Evolutionary conservation across 2,113 vertebrate genomes (phyloP).

Genomic region (Solea senegalensis): DNA sequence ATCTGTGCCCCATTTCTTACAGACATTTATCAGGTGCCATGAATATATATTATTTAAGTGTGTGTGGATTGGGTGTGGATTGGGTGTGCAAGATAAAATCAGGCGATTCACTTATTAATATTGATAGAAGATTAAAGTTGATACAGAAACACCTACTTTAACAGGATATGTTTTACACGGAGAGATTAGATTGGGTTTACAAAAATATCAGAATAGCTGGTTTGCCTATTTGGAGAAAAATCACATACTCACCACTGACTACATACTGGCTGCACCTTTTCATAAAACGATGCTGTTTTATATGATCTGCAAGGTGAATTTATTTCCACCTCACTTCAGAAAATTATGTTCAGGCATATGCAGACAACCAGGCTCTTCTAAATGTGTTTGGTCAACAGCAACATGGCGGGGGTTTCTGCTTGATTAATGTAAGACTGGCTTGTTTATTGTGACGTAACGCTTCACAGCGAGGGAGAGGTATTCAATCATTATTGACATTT

Average conservation of each 20-base stretch:
- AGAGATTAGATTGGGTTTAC: neutral
- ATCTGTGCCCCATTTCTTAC: neutral
- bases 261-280: neutral
- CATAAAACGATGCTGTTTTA: neutral
- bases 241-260: neutral
- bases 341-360: slow-evolving; percentile 8
- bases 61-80: neutral
- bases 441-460: slow-evolving; percentile 18
- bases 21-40: neutral
- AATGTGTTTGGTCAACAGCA: slow-evolving; percentile 39
- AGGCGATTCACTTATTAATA: slow-evolving; percentile 30
- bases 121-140: slow-evolving; percentile 36
- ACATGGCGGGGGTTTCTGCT: slow-evolving; percentile 38
- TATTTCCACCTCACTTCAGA: neutral
- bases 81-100: slow-evolving; percentile 1
- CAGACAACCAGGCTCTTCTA: slow-evolving; percentile 6
- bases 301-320: neutral
- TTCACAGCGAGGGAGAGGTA: neutral
- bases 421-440: slow-evolving; percentile 45
- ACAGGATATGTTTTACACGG: slow-evolving; percentile 13
- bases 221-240: slow-evolving; percentile 2
- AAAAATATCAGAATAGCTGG: slow-evolving; percentile 17
- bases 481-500: slow-evolving; percentile 27
- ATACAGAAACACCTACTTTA: slow-evolving; percentile 33
- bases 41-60: neutral